Conservation (phyloP, 2,113 vertebrate genomes). For the Urocolius indicus region DNA sequence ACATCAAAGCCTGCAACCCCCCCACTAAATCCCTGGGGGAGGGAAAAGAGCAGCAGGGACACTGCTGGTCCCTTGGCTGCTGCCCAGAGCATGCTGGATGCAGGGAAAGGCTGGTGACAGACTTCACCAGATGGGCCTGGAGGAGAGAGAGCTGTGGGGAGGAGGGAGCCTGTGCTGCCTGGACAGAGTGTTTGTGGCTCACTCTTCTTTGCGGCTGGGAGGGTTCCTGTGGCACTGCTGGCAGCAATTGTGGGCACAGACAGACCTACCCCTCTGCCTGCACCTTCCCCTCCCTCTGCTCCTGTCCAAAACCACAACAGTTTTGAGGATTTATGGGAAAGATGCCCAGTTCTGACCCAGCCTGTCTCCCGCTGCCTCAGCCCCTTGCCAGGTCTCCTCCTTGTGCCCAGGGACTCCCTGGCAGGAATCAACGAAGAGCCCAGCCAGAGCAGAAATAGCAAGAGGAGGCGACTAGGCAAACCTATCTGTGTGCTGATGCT, state of each 20-base stretch:
- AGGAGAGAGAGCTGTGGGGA: not conserved
- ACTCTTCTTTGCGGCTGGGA: not conserved
- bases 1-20: conserved; percentile 64
- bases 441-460: not conserved
- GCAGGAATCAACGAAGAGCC: not conserved
- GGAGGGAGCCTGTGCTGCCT: not conserved
- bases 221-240: not conserved
- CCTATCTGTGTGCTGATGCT: not conserved
- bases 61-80: conserved; percentile 60
- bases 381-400: not conserved
- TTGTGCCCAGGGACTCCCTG: not conserved
- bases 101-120: not conserved
- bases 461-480: not conserved
- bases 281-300: not conserved
- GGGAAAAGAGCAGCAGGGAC: conserved; percentile 62
- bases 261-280: not conserved
- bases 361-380: not conserved
- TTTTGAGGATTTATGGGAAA: not conserved
- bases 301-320: not conserved
- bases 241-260: not conserved
- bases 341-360: not conserved
- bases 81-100: conserved; percentile 1
- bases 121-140: conserved; percentile 16
- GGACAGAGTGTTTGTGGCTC: rapidly evolving
- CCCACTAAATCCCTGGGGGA: conserved; percentile 12